Evolutionary conservation across 1,140 invertebrate genomes (phyloP), one percentile per base, ranked within the genome.

Genomic region (Euura saliciscinereae): DNA sequence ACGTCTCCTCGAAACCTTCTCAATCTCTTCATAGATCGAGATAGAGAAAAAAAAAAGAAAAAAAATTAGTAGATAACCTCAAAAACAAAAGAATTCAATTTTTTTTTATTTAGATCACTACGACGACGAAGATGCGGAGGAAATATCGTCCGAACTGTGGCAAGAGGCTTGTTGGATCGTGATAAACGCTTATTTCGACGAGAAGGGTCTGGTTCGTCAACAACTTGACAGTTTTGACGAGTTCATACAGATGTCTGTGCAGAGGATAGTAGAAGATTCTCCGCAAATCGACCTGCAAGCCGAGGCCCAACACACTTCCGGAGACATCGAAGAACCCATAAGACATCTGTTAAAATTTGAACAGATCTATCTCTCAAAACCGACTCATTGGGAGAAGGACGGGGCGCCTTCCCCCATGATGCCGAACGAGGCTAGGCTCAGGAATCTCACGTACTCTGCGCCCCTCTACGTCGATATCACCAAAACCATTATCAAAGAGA

Each of bases 131-230:
- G 94, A 96, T 77, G 90, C 90, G 10, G 94, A 96, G 84, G 97
- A 98, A 88, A 97, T 99, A 79, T 97, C 96, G 10, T 93, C 96
- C 11, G 97, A 98, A 83, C 87, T 98, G 71, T 99, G 97, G 97
- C 97, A 99, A 88, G 98, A 99, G 90, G 98, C 98, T n/a, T 99
- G 98, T 82, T 99, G 98, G 98, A 98, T 99, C 84, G 98, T 99
- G 65, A 99, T 99, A 80, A 98, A 97, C 82, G 96, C 98, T 2
- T 99, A 99, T 87, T 99, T 99, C 88, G 98, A 99, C 85, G 98
- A 99, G 85, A 99, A 99, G 89, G 98, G 96, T 86, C 90, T 99
- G 65, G 98, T 99, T n/a, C 91, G 98, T 68, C 98, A 99, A 83
- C 98, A 99, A 83, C 88, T 99, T 74, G 98, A 99, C 82, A 99